Percentiles rank a stretch among this genome's conserved stretches.
These are phyloP conservation scores for Elachura formosa DNA, from an alignment of 2,113 vertebrate species.

Conservation along the genomic window DNA sequence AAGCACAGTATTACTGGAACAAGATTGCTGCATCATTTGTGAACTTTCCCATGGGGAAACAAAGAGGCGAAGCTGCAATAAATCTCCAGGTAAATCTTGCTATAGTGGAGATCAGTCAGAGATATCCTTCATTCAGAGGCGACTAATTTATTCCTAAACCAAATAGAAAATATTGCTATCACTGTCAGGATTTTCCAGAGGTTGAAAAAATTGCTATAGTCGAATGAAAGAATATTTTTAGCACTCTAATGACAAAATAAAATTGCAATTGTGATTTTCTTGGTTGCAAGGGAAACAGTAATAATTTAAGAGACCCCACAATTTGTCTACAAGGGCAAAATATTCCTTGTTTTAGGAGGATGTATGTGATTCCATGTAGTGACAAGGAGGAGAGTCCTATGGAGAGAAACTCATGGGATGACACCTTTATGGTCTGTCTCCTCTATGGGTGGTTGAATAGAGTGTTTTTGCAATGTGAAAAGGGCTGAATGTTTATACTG, in stretches of 20 bases:
- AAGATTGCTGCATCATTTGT: conserved; percentile 63
- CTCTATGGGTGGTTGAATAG: neutral
- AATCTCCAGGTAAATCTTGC: conserved; percentile 60
- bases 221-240: neutral
- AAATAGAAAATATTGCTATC: neutral
- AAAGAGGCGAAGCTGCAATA: conserved; percentile 49
- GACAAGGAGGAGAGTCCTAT: neutral
- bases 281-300: neutral
- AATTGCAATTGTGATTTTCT: neutral
- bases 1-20: conserved; percentile 50
- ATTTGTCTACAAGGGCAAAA: neutral
- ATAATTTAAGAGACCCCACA: neutral
- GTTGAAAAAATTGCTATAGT: neutral
- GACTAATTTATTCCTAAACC: conserved; percentile 33
- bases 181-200: conserved; percentile 4
- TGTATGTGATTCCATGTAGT: neutral
- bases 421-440: neutral
- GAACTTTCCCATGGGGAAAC: conserved; percentile 59
- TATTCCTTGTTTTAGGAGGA: neutral
- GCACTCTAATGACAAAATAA: neutral
- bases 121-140: conserved; percentile 18
- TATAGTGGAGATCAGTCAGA: conserved; percentile 37
- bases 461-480: neutral
- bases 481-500: neutral
- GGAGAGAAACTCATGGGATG: neutral